Evolutionary conservation across 2,797 vertebrate species (phyloP).

Genomic region (Chaenodraco wilsoni): DNA sequence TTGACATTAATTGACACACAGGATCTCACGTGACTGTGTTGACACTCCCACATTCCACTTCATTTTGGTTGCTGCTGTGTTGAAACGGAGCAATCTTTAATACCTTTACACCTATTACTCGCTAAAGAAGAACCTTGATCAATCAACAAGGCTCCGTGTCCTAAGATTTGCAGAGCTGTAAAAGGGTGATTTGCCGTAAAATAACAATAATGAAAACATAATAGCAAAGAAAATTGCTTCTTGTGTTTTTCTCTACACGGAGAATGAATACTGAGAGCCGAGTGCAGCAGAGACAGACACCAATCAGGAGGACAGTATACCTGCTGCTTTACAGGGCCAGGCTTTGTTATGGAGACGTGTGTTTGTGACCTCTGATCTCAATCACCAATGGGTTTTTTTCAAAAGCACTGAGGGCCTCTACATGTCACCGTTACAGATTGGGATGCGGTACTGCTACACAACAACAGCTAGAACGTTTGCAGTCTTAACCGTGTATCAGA

Average conservation of each 20-base stretch:
- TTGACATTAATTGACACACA: conserved; percentile 53
- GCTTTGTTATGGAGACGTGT: conserved; percentile 68
- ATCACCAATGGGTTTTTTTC: conserved; percentile 73
- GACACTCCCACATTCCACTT: conserved; percentile 32
- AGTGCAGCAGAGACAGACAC: conserved; percentile 59
- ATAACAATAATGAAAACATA: conserved; percentile 78
- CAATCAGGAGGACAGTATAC: conserved; percentile 47
- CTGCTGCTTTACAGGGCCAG: conserved; percentile 37
- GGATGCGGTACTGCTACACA: conserved; percentile 42
- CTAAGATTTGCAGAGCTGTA: conserved; percentile 40
- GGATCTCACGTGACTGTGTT: conserved; percentile 30
- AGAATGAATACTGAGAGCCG: conserved; percentile 70
- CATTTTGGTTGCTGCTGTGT: conserved; percentile 27
- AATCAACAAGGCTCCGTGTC: conserved; percentile 43
- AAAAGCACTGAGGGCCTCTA: conserved; percentile 63
- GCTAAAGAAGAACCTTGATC: conserved; percentile 53
- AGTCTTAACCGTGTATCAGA: conserved; percentile 66
- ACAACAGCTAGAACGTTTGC: conserved; percentile 46
- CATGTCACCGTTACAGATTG: conserved; percentile 66
- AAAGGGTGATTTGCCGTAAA: conserved; percentile 63
- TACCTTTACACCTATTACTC: conserved; percentile 40
- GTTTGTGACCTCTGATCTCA: conserved; percentile 80
- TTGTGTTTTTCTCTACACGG: conserved; percentile 61
- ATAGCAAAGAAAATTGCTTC: conserved; percentile 78
- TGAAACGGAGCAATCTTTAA: conserved; percentile 40